Base-by-base conservation (phyloP, 2,888 invertebrate genomes). In the Tachystola acroxantha region DNA sequence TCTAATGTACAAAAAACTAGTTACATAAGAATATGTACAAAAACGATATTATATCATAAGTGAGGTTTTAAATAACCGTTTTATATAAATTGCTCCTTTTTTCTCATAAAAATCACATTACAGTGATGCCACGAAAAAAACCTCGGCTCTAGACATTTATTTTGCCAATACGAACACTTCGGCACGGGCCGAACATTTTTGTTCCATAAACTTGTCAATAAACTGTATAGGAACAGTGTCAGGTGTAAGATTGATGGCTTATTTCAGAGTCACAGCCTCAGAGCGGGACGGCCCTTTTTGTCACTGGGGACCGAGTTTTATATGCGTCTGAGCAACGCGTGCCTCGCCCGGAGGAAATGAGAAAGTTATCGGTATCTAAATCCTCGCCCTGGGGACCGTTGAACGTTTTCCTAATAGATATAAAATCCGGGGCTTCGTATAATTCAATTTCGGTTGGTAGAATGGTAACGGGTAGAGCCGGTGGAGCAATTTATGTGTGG, bases 321-420 rank as follows among this genome's bases (percentile, higher is more conserved):
- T 68, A 67, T 55, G 58, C 60, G 64, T 58, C 61, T 60, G 65
- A 68, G 67, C 68, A 67, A 70, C 61, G 68, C 57, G 55, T 51
- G 54, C 56, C 16, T 16, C 58, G 57, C 62, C 69, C 68, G 66
- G 46, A 78, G 84, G 84, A 85, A 84, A 82, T 82, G 81, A 78
- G 77, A 79, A 84, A 78, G 79, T 82, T 84, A 82, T 81, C 82
- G 72, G 69, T 74, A 71, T 74, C 78, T 74, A 78, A 82, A 82
- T 76, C 81, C 75, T 68, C 58, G 59, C 74, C 71, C 71, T 53
- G 54, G 75, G 77, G 78, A 69, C 72, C 62, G 74, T 59, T 65
- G 67, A 72, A 61, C 70, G 74, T 71, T 73, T 70, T 72, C 70
- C 72, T 77, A 78, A 81, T 80, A 82, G 77, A 81, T 84, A 80